Percentiles rank a stretch among this genome's conserved stretches.
These are phyloP conservation scores for Bombus ignitus DNA, from an alignment of 1,140 invertebrate species.

Conservation along the genomic window DNA sequence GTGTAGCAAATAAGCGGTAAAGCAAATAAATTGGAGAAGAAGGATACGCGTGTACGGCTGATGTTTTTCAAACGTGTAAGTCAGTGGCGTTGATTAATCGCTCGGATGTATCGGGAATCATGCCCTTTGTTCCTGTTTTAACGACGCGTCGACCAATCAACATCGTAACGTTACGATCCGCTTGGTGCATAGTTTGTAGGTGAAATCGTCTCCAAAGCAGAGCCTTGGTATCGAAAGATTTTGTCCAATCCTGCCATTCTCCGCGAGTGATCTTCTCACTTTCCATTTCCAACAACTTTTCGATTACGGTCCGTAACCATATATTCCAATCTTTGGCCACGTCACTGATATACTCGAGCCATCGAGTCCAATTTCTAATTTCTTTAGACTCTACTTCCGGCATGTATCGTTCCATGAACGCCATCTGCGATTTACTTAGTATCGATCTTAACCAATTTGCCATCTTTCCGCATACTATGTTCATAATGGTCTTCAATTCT, in stretches of 20 bases:
- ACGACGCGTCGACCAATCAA: constrained; percentile 57
- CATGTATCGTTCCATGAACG: constrained; percentile 58
- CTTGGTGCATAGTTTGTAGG: constrained; percentile 68
- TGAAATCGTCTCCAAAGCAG: constrained; percentile 66
- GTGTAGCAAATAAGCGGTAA: accelerated
- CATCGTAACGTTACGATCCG: constrained; percentile 67
- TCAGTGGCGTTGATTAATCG: constrained; percentile 45
- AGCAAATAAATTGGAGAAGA: neutral
- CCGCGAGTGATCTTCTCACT: constrained; percentile 61
- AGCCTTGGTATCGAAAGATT: constrained; percentile 62
- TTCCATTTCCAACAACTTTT: constrained; percentile 52
- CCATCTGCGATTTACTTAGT: constrained; percentile 60
- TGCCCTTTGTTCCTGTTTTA: constrained; percentile 60
- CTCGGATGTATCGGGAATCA: constrained; percentile 22
- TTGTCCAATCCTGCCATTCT: constrained; percentile 69
- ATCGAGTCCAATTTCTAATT: constrained; percentile 65
- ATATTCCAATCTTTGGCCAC: constrained; percentile 62
- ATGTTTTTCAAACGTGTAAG: constrained; percentile 1
- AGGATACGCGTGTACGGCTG: neutral
- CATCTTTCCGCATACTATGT: constrained; percentile 72
- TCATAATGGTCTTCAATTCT: constrained; percentile 61
- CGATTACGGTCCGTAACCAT: constrained; percentile 68
- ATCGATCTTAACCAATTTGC: constrained; percentile 70
- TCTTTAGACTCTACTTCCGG: constrained; percentile 66
- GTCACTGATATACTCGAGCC: constrained; percentile 62